Evolutionary conservation across 2,888 invertebrate species (phyloP).

Genomic region (Clusia tigrina): DNA sequence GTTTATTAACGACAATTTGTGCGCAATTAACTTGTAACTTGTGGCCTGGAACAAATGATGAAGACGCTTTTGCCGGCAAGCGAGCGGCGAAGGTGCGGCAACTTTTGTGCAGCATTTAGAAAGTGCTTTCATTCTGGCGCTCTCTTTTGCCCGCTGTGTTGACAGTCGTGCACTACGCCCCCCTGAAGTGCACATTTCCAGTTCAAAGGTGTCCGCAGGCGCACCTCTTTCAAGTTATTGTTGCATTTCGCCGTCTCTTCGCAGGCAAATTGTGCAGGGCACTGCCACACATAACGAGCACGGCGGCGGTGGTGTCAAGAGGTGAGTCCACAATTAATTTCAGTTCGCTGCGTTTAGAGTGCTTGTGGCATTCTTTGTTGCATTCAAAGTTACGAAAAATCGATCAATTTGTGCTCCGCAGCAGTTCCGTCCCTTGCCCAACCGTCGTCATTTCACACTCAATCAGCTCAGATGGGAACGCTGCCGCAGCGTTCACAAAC

Average conservation of each 20-base stretch:
- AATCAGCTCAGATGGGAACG: not conserved
- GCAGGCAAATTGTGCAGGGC: not conserved
- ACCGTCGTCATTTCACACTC: constrained; percentile 9
- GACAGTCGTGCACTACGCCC: not conserved
- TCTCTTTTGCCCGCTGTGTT: not conserved
- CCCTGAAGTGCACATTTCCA: not conserved
- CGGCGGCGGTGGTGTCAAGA: not conserved
- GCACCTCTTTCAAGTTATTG: constrained; percentile 1
- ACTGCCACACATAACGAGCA: not conserved
- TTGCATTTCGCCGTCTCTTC: not conserved
- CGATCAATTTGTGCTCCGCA: not conserved
- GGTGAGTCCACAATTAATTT: not conserved
- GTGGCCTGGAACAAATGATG: not conserved
- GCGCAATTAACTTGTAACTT: constrained; percentile 4
- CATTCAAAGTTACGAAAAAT: not conserved
- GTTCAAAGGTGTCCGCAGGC: constrained; percentile 7
- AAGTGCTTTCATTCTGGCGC: not conserved
- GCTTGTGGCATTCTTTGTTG: not conserved
- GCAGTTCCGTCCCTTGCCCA: not conserved
- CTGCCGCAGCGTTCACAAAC: not conserved
- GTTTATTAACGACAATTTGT: constrained; percentile 8
- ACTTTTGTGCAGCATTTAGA: not conserved
- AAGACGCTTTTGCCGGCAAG: not conserved
- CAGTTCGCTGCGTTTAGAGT: not conserved
- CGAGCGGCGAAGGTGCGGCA: constrained; percentile 1